A percentile compares a stretch with the other conserved stretches of the same genome.
Evolutionary conservation across 2,888 invertebrate species (phyloP).

Genomic region (Sphaerophoria taeniata): DNA sequence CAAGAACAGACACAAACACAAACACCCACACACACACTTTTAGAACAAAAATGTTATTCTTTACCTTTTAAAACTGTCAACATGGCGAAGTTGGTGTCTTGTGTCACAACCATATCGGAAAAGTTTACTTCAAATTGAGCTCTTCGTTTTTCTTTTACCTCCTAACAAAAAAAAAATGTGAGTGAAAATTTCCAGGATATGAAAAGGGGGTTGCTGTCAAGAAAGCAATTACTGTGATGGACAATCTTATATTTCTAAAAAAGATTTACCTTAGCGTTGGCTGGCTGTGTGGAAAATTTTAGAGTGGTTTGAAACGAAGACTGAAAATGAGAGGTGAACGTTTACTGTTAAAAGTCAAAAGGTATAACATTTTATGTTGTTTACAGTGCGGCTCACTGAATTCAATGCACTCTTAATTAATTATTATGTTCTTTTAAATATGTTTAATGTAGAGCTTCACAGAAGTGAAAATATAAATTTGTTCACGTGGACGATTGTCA

Average conservation of each 20-base stretch:
- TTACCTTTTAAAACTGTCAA: constrained; percentile 30
- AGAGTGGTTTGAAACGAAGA: constrained; percentile 4
- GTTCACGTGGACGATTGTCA: too few species aligned
- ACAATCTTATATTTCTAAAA: constrained; percentile 23
- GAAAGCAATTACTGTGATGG: constrained; percentile 63
- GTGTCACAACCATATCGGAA: constrained; percentile 25
- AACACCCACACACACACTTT: neutral
- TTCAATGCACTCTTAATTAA: neutral
- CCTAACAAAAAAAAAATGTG: neutral
- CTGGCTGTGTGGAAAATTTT: neutral
- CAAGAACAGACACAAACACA: neutral
- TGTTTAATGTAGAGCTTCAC: too few species aligned
- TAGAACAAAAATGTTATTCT: neutral
- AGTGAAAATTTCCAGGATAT: neutral
- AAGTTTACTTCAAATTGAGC: constrained; percentile 25
- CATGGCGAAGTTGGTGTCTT: constrained; percentile 28
- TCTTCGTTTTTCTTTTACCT: neutral
- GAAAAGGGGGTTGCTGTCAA: constrained; percentile 41
- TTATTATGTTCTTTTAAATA: too few species aligned
- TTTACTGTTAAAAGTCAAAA: neutral
- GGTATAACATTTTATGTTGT: neutral
- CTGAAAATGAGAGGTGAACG: constrained; percentile 41
- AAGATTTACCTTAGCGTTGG: constrained; percentile 19
- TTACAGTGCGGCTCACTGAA: neutral
- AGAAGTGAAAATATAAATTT: too few species aligned